phyloP scores from a whole-genome alignment of 2,888 invertebrate genomes.

The Congeria kusceri region DNA sequence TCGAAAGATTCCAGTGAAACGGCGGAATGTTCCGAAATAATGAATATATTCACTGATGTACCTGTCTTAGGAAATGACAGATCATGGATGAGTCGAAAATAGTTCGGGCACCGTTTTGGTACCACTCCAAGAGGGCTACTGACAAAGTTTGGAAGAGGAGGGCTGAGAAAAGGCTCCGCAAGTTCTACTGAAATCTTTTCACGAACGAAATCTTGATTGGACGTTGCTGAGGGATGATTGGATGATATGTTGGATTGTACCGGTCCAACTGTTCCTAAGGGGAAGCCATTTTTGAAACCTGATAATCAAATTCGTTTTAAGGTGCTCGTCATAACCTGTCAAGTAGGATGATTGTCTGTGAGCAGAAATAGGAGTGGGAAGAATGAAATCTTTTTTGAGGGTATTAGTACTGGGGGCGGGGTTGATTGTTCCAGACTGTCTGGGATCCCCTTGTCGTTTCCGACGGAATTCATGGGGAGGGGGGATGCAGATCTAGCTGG shows the following conservation, averaged over 20 bases:
- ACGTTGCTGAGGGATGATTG: constrained; percentile 31
- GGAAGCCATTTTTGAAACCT: constrained; percentile 36
- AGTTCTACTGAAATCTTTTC: constrained; percentile 29
- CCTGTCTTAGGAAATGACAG: too few species aligned
- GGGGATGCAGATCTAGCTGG: too few species aligned
- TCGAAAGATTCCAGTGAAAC: too few species aligned
- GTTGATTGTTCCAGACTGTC: too few species aligned
- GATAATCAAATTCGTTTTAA: constrained; percentile 6
- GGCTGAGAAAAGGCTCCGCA: constrained; percentile 12
- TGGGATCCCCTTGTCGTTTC: too few species aligned
- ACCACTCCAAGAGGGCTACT: constrained; percentile 46
- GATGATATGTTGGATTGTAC: background rate
- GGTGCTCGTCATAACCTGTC: constrained; percentile 14
- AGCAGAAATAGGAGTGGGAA: constrained; percentile 24
- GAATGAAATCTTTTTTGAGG: background rate
- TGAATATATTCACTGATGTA: too few species aligned
- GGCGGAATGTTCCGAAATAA: too few species aligned
- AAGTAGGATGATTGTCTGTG: constrained; percentile 11
- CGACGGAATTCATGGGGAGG: too few species aligned
- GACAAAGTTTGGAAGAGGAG: constrained; percentile 35
- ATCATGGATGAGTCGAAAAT: constrained; percentile 53
- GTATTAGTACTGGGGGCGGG: background rate
- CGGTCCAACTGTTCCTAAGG: constrained; percentile 2
- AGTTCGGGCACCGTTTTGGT: constrained; percentile 36
- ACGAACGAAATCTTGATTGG: constrained; percentile 17